Evolutionary conservation across 2,797 vertebrate genomes (phyloP).

Genomic region (Aselliscus stoliczkanus): DNA sequence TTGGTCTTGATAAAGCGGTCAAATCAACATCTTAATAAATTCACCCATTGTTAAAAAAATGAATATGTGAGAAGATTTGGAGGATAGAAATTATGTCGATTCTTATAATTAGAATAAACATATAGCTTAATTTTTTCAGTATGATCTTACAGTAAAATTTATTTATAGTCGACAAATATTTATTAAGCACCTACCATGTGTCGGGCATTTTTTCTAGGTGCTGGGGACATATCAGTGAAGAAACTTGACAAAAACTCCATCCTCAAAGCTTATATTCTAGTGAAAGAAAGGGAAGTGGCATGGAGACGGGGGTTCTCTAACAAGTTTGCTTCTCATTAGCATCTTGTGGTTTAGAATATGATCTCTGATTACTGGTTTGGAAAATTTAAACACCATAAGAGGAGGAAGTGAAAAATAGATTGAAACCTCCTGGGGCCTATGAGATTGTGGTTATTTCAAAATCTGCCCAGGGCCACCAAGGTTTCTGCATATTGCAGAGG

Average conservation of each 20-base stretch:
- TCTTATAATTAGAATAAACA: neutral
- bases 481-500: neutral
- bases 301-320: neutral
- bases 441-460: slow-evolving; percentile 8
- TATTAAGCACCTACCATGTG: neutral
- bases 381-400: neutral
- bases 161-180: neutral
- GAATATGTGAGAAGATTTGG: neutral
- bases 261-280: neutral
- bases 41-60: neutral
- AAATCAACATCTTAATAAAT: neutral
- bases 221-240: neutral
- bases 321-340: neutral
- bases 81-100: neutral
- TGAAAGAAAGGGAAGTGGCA: neutral
- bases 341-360: neutral
- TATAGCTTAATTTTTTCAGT: neutral
- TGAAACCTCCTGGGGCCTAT: neutral
- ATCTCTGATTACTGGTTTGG: neutral
- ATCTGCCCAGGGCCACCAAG: neutral
- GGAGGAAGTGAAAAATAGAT: neutral
- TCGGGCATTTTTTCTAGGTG: neutral
- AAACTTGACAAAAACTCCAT: neutral
- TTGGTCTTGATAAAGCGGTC: neutral
- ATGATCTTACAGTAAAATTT: neutral